Conservation (phyloP, 2,113 vertebrate species). For the Sitta europaea region DNA sequence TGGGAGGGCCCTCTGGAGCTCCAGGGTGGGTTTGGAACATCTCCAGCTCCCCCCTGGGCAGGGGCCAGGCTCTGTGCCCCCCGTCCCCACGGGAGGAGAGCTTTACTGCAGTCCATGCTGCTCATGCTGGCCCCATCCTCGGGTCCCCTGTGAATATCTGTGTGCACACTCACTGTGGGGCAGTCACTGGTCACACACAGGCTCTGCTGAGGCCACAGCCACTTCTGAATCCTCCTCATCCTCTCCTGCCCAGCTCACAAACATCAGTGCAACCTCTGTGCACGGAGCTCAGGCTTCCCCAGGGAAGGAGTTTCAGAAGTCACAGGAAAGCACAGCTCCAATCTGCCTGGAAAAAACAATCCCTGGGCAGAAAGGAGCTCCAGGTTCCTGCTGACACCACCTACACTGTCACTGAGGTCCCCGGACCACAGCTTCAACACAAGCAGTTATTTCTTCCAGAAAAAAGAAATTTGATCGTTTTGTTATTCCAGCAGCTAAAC, state of each 20-base stretch:
- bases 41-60: neutral
- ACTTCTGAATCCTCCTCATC: neutral
- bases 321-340: neutral
- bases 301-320: neutral
- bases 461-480: slow-evolving; percentile 1
- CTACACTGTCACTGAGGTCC: neutral
- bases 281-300: neutral
- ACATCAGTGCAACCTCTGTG: rapidly evolving
- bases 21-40: neutral
- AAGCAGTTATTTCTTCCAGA: neutral
- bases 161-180: neutral
- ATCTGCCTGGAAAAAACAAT: neutral
- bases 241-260: neutral
- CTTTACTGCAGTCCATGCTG: rapidly evolving
- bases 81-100: too few species aligned
- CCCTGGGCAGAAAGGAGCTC: neutral
- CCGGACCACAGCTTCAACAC: neutral
- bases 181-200: rapidly evolving
- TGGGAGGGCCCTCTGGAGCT: neutral
- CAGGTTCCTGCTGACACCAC: slow-evolving; percentile 18
- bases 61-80: neutral
- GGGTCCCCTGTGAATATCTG: neutral
- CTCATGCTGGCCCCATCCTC: neutral
- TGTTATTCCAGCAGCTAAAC: slow-evolving; percentile 18
- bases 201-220: neutral